A percentile compares a stretch with the other conserved stretches of the same genome.
phyloP scores from a whole-genome alignment of 1,140 invertebrate species.

The Drosophila leontia region DNA sequence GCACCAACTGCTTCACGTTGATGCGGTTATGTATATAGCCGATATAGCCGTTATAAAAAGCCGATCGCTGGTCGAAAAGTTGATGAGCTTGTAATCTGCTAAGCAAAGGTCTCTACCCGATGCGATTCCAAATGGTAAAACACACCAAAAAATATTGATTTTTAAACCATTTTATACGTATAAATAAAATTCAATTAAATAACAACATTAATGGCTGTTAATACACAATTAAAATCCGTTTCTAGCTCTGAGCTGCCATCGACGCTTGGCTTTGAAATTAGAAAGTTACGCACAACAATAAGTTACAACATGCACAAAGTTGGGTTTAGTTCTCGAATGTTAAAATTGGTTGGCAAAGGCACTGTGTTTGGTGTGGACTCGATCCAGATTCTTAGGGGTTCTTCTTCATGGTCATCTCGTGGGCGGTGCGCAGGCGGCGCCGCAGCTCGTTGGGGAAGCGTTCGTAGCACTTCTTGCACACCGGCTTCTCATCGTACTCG shows the following conservation, averaged over 20 bases:
- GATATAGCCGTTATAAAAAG: constrained; percentile 46
- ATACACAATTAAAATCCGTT: constrained; percentile 45
- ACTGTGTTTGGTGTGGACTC: constrained; percentile 57
- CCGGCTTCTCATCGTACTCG: constrained; percentile 98
- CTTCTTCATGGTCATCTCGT: constrained; percentile 88
- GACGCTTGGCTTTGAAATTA: constrained; percentile 33
- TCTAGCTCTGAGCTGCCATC: constrained; percentile 43
- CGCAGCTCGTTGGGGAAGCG: constrained; percentile 97
- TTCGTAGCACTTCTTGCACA: constrained; percentile 99
- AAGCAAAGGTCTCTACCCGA: not conserved
- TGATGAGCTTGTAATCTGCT: constrained; percentile 20
- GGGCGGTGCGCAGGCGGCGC: constrained; percentile 92
- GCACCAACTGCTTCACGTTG: constrained; percentile 39
- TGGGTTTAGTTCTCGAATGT: constrained; percentile 62
- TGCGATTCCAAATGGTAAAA: not conserved
- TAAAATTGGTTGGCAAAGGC: constrained; percentile 54
- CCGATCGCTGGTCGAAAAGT: constrained; percentile 13
- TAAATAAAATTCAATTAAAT: constrained; percentile 76
- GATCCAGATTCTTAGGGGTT: constrained; percentile 44
- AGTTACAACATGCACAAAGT: constrained; percentile 39
- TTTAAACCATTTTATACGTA: constrained; percentile 70
- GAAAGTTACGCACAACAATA: constrained; percentile 58
- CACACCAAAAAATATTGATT: constrained; percentile 14
- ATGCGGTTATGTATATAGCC: constrained; percentile 45
- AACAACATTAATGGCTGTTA: constrained; percentile 72